Percentiles rank a stretch among this genome's conserved stretches.
phyloP scores from a whole-genome alignment of 2,113 vertebrate species.

The Megaleporinus macrocephalus region DNA sequence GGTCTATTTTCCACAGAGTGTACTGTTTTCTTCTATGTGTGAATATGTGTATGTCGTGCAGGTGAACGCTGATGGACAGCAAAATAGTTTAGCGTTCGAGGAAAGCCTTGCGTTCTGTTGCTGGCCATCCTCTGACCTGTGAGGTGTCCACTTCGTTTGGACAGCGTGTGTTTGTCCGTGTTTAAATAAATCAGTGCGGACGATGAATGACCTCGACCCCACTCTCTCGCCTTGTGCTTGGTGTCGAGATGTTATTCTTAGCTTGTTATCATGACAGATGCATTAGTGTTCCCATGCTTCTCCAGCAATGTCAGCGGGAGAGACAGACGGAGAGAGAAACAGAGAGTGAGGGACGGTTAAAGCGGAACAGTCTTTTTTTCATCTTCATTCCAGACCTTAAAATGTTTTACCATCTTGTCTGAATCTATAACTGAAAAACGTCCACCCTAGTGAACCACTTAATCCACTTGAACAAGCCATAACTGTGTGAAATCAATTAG shows the following conservation, averaged over 20 bases:
- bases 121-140: not conserved
- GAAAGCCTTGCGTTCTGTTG: not conserved
- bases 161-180: constrained; percentile 77
- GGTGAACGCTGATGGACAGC: too few species aligned
- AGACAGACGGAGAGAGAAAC: not conserved
- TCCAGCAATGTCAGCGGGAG: constrained; percentile 84
- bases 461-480: not conserved
- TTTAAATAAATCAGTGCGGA: constrained; percentile 87
- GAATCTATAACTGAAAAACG: too few species aligned
- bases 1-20: too few species aligned
- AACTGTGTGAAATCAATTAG: not conserved
- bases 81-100: not conserved
- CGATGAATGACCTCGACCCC: constrained; percentile 89
- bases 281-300: constrained; percentile 86
- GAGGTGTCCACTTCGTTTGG: not conserved
- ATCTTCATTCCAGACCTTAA: constrained; percentile 15
- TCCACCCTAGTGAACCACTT: not conserved
- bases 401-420: not conserved
- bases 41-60: too few species aligned
- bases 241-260: constrained; percentile 92
- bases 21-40: too few species aligned
- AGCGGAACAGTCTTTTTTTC: constrained; percentile 5
- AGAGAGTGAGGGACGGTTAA: not conserved
- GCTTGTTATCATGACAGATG: constrained; percentile 94
- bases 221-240: constrained; percentile 86